Conservation (phyloP, 2,888 invertebrate species). For the Sinotaia quadrata region DNA sequence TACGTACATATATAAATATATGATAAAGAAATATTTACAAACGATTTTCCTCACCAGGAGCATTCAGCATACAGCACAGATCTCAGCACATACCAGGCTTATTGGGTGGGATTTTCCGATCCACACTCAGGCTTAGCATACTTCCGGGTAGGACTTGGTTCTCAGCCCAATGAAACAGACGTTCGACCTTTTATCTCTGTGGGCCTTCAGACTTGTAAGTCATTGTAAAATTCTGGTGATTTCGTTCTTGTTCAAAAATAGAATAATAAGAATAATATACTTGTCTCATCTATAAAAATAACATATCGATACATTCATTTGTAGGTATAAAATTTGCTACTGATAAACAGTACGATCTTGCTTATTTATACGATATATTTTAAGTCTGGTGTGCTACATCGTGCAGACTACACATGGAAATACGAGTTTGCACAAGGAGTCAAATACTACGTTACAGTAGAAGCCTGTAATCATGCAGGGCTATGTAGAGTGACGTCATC, state of each 20-base stretch:
- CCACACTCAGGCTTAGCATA: constrained; percentile 39
- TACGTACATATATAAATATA: too few species aligned
- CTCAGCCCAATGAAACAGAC: constrained; percentile 31
- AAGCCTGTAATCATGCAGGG: constrained; percentile 47
- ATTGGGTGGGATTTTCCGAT: constrained; percentile 46
- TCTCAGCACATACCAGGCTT: neutral
- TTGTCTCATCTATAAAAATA: too few species aligned
- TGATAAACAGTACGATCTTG: too few species aligned
- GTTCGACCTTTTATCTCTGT: constrained; percentile 35
- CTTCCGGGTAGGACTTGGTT: constrained; percentile 44
- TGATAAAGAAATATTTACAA: too few species aligned
- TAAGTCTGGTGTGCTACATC: too few species aligned
- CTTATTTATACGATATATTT: too few species aligned
- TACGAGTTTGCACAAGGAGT: constrained; percentile 37
- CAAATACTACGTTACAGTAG: constrained; percentile 41
- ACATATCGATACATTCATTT: too few species aligned
- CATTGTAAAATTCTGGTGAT: too few species aligned
- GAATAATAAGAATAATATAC: too few species aligned
- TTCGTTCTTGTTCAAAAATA: too few species aligned
- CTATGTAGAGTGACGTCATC: constrained; percentile 42
- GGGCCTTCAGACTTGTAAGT: constrained; percentile 39
- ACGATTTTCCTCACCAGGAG: too few species aligned
- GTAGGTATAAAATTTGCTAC: too few species aligned
- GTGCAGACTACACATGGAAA: constrained; percentile 44
- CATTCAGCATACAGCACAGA: constrained; percentile 12